Evolutionary conservation across 2,797 vertebrate genomes (phyloP).

Genomic region (Hipposideros larvatus): DNA sequence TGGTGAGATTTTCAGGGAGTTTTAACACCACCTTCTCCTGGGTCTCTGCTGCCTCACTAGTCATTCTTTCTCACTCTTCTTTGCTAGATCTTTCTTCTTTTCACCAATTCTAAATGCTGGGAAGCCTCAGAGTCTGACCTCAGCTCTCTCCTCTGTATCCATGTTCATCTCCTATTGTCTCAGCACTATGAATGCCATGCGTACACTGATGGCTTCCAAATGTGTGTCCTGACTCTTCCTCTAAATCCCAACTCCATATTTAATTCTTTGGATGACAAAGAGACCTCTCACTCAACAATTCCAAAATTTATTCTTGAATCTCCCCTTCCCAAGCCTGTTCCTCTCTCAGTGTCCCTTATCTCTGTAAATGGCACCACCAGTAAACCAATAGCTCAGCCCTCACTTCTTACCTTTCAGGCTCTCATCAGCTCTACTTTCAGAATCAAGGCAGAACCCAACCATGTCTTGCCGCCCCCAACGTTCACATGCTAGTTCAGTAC

Average conservation of each 20-base stretch:
- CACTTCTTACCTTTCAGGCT: not conserved
- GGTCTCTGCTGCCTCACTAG: not conserved
- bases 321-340: not conserved
- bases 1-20: not conserved
- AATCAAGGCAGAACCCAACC: not conserved
- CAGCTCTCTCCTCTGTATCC: not conserved
- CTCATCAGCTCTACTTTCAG: not conserved
- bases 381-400: not conserved
- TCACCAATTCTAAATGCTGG: not conserved
- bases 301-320: not conserved
- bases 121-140: not conserved
- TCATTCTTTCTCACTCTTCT: not conserved
- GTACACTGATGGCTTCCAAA: not conserved
- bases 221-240: not conserved
- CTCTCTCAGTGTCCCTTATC: not conserved
- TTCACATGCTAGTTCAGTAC: not conserved
- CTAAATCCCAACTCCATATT: not conserved
- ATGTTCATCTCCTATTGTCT: not conserved
- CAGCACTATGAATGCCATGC: fast-evolving
- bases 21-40: not conserved
- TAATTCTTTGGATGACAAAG: not conserved
- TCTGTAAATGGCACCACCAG: not conserved
- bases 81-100: not conserved
- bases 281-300: not conserved
- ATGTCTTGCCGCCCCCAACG: not conserved